Evolutionary conservation across 2,113 vertebrate genomes (phyloP).

Genomic region (human (Homo sapiens)): DNA sequence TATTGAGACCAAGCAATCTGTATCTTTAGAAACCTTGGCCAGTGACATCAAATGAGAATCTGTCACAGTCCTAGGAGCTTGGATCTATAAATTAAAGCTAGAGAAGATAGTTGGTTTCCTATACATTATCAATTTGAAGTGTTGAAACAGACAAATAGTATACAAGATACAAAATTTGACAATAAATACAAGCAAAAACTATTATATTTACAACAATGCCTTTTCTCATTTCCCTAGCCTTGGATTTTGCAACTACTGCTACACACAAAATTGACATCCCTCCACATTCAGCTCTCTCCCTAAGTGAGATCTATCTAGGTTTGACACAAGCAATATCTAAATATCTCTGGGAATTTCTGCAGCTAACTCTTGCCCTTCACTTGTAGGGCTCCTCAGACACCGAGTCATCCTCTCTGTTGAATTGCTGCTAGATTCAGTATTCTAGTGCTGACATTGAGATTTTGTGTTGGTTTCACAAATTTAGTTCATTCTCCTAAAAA

Average conservation of each 20-base stretch:
- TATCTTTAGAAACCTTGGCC: neutral
- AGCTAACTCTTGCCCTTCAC: neutral
- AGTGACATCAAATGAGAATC: neutral
- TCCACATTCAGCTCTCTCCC: neutral
- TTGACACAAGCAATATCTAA: neutral
- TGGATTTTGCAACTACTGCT: neutral
- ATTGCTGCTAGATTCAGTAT: neutral
- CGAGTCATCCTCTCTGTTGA: neutral
- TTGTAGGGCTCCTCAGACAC: neutral
- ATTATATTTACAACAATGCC: neutral
- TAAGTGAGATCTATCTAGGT: no score
- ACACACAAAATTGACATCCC: rapidly evolving
- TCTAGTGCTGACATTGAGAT: neutral
- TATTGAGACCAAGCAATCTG: neutral
- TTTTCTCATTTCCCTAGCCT: neutral
- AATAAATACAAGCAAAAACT: neutral
- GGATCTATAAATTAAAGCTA: neutral
- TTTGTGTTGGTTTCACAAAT: neutral
- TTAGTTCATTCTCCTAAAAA: neutral
- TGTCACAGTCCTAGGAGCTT: neutral
- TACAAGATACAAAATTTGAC: neutral
- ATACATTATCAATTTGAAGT: neutral
- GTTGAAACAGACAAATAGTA: neutral
- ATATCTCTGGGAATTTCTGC: neutral
- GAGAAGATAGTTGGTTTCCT: neutral